A percentile compares a stretch with the other conserved stretches of the same genome.
These are phyloP conservation scores for Basileuterus tristriatus DNA, from an alignment of 2,797 vertebrate species.

Conservation along the genomic window DNA sequence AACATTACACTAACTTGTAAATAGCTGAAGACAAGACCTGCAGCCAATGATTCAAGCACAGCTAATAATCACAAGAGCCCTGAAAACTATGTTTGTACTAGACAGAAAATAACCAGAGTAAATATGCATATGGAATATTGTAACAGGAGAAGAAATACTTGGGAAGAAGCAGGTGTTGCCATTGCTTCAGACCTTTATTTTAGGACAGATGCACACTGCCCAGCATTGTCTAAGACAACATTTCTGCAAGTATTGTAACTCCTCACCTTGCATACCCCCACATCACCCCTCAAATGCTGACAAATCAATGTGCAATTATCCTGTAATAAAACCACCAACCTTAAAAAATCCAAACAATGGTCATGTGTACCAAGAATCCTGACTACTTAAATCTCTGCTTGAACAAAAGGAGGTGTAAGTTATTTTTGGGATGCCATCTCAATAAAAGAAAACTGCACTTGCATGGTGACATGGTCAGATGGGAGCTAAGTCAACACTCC, in stretches of 20 bases:
- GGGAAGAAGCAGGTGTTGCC: background rate
- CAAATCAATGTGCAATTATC: background rate
- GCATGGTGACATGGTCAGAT: background rate
- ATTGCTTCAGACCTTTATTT: slow-evolving; percentile 4
- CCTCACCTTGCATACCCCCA: background rate
- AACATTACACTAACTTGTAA: background rate
- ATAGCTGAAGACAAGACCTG: background rate
- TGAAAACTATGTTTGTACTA: background rate
- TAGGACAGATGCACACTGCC: background rate
- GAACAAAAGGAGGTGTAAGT: background rate
- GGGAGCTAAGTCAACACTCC: background rate
- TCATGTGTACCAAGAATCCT: background rate
- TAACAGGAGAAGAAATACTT: slow-evolving; percentile 30
- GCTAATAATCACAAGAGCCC: background rate
- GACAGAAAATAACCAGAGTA: background rate
- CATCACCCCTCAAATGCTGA: background rate
- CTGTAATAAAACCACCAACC: background rate
- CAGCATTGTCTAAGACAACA: background rate
- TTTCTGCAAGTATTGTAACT: background rate
- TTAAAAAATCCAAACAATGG: background rate
- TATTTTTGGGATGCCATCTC: background rate
- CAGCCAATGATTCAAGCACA: background rate
- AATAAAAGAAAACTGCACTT: background rate
- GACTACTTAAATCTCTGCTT: background rate
- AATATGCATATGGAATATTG: background rate